Conservation (phyloP, 2,888 invertebrate genomes). For the Aporophyla nigra region DNA sequence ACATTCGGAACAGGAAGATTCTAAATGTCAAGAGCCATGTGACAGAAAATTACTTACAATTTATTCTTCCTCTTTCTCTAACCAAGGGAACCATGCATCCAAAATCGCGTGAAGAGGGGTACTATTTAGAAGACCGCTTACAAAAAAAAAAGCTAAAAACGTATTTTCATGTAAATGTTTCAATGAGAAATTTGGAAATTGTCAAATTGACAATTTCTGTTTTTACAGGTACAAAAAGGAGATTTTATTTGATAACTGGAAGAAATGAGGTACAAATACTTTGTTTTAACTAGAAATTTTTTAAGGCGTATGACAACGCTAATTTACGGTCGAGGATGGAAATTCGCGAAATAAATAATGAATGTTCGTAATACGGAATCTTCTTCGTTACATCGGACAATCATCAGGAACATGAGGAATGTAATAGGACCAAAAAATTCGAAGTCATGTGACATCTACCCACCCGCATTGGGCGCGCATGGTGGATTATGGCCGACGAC, state of each 20-base stretch:
- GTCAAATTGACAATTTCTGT: slow-evolving; percentile 7
- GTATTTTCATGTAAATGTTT: neutral
- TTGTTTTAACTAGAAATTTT: neutral
- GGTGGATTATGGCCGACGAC: too few species aligned
- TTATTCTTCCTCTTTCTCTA: neutral
- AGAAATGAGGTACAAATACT: neutral
- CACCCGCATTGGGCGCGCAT: too few species aligned
- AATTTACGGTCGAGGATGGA: neutral
- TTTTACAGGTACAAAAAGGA: neutral
- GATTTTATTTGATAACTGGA: slow-evolving; percentile 3
- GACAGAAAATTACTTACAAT: slow-evolving; percentile 7
- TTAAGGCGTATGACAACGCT: neutral
- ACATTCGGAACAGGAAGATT: neutral
- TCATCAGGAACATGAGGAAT: too few species aligned
- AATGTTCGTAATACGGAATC: neutral
- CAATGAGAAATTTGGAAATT: neutral
- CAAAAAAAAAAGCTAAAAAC: neutral
- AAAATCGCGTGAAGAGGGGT: neutral
- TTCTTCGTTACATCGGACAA: neutral
- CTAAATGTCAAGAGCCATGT: neutral
- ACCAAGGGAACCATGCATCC: neutral
- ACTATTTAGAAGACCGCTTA: neutral
- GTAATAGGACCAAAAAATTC: too few species aligned
- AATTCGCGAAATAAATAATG: neutral
- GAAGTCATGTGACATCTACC: too few species aligned